Evolutionary conservation across 2,797 vertebrate species (phyloP).

Genomic region (Synanceia verrucosa): DNA sequence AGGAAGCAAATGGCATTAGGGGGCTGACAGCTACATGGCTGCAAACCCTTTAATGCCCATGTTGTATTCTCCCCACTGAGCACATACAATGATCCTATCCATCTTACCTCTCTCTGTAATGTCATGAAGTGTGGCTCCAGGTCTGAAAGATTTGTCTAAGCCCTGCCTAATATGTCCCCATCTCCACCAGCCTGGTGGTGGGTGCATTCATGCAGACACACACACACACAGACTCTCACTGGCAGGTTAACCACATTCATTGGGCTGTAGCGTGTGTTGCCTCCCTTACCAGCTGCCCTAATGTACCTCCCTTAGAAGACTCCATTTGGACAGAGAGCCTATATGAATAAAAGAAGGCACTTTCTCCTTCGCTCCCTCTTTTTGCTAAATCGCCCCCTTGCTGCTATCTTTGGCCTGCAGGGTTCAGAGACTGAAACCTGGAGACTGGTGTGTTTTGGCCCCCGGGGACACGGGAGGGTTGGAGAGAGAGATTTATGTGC

Average conservation of each 20-base stretch:
- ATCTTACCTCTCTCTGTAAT: constrained; percentile 52
- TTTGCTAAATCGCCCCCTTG: constrained; percentile 3
- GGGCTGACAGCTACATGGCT: constrained; percentile 36
- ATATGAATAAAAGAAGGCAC: constrained; percentile 75
- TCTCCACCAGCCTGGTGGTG: constrained; percentile 38
- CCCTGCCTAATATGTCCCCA: constrained; percentile 55
- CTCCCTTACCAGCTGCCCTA: constrained; percentile 75
- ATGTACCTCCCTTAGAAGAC: constrained; percentile 65
- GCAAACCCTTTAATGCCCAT: constrained; percentile 42
- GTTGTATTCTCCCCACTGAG: constrained; percentile 55
- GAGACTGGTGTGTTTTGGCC: constrained; percentile 40
- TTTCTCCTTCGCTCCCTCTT: constrained; percentile 12
- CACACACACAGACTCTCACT: constrained; percentile 19
- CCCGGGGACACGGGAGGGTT: neutral
- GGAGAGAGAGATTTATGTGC: neutral
- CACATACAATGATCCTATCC: constrained; percentile 47
- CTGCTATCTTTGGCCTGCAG: constrained; percentile 61
- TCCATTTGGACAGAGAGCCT: constrained; percentile 62
- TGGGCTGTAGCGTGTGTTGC: constrained; percentile 48
- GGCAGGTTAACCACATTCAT: constrained; percentile 61
- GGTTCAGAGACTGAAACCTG: constrained; percentile 32
- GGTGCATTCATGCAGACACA: constrained; percentile 44
- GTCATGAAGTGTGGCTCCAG: constrained; percentile 48
- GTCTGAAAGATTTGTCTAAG: constrained; percentile 65
- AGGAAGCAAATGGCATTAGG: constrained; percentile 51